Evolutionary conservation across 2,113 vertebrate species (phyloP).

Genomic region (Heloderma charlesbogerti): DNA sequence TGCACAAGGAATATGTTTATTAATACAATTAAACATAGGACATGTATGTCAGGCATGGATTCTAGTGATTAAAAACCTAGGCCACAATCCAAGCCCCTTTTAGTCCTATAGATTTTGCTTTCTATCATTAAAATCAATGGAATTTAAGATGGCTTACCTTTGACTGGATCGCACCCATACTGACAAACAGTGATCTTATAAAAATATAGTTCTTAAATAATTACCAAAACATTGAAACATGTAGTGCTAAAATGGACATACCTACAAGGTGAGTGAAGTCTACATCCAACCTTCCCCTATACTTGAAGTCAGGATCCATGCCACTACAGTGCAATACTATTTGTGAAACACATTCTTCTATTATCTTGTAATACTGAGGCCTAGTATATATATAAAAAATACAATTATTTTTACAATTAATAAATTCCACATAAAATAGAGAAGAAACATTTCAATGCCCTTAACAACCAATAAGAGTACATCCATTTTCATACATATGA

Average conservation of each 20-base stretch:
- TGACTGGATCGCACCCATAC: background rate
- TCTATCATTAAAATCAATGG: background rate
- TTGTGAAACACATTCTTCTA: slow-evolving; percentile 95
- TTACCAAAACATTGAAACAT: background rate
- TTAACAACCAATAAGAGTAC: background rate
- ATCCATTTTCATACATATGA: background rate
- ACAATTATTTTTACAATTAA: too few relatives aligned
- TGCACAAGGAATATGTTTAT: background rate
- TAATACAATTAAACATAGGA: background rate
- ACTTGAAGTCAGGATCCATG: slow-evolving; percentile 95
- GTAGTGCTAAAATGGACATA: slow-evolving; percentile 67
- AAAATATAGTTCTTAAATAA: background rate
- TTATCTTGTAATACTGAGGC: slow-evolving; percentile 98
- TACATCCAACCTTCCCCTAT: slow-evolving; percentile 89
- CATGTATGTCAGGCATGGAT: background rate
- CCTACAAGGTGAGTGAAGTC: slow-evolving; percentile 93
- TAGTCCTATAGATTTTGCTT: background rate
- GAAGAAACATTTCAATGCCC: background rate
- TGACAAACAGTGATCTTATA: background rate
- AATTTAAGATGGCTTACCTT: background rate
- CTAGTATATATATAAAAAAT: slow-evolving; percentile 71
- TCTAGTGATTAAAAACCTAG: background rate
- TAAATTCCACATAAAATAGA: too few relatives aligned
- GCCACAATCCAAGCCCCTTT: background rate
- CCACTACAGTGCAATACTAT: slow-evolving; percentile 93